Conservation (phyloP, 1,140 invertebrate genomes). For the Chymomyza costata region DNA sequence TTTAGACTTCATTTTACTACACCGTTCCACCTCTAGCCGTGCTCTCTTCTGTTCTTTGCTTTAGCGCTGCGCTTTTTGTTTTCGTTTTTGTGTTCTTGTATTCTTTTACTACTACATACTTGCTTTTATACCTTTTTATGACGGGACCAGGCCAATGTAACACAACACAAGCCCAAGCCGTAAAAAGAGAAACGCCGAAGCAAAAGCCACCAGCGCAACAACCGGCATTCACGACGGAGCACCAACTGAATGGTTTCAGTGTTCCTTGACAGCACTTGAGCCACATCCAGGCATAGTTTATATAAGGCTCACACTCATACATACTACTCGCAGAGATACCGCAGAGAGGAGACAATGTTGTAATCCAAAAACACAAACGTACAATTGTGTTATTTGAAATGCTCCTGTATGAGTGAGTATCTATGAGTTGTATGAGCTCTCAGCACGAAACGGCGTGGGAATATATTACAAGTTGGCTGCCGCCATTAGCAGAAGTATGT, state of each 20-base stretch:
- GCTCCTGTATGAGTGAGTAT: not conserved
- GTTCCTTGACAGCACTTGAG: too few relatives aligned
- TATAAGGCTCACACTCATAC: constrained; percentile 20
- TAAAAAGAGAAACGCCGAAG: constrained; percentile 30
- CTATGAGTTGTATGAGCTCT: constrained; percentile 17
- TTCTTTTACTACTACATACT: not conserved
- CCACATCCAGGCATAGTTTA: too few relatives aligned
- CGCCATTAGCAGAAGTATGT: constrained; percentile 60
- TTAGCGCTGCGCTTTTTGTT: constrained; percentile 62
- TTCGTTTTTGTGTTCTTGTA: constrained; percentile 48
- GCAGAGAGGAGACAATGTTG: constrained; percentile 57
- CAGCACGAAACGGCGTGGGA: constrained; percentile 59
- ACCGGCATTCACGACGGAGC: too few relatives aligned
- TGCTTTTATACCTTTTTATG: constrained; percentile 63
- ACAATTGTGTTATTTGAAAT: constrained; percentile 45
- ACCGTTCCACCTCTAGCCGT: too few relatives aligned
- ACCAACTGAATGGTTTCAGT: too few relatives aligned
- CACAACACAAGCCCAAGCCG: constrained; percentile 35
- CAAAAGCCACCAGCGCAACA: too few relatives aligned
- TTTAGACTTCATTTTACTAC: constrained; percentile 70
- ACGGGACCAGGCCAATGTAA: constrained; percentile 35
- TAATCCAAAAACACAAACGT: constrained; percentile 67
- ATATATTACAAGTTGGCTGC: constrained; percentile 71
- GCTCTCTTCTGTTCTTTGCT: constrained; percentile 2
- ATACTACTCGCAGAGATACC: not conserved